A percentile compares a stretch with the other conserved stretches of the same genome.
Evolutionary conservation across 2,113 vertebrate species (phyloP).

Genomic region (Phocoena sinus): DNA sequence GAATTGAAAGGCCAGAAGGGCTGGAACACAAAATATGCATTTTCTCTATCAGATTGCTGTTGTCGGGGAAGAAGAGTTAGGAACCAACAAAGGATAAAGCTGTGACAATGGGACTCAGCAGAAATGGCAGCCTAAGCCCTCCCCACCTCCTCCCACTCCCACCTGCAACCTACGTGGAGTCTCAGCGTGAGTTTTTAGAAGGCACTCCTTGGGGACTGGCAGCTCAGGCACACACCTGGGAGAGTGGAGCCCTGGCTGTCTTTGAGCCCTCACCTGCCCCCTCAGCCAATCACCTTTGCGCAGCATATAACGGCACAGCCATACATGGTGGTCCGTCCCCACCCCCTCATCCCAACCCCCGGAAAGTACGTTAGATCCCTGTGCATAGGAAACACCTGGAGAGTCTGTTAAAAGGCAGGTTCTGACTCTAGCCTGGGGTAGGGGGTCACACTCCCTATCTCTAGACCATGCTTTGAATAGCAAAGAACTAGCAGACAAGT

Average conservation of each 20-base stretch:
- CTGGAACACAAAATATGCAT: background rate
- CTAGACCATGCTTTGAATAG: background rate
- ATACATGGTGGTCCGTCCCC: fast-evolving
- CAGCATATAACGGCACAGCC: background rate
- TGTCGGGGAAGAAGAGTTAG: background rate
- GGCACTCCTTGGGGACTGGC: background rate
- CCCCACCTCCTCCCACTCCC: fast-evolving
- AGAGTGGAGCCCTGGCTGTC: background rate
- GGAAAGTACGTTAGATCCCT: background rate
- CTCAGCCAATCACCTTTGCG: background rate
- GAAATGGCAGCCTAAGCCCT: background rate
- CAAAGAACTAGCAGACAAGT: background rate
- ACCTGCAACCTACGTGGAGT: fast-evolving
- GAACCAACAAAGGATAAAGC: background rate
- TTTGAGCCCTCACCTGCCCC: background rate
- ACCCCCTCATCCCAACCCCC: background rate
- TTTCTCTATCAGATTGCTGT: background rate
- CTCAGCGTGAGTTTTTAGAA: background rate
- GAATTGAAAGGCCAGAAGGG: background rate
- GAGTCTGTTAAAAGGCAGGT: background rate
- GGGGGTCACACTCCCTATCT: background rate
- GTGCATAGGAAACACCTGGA: background rate
- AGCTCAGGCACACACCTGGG: background rate
- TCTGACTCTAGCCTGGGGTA: background rate
- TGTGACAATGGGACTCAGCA: background rate